phyloP scores from a whole-genome alignment of 1,140 invertebrate genomes.

The Ostrea denselamellosa region DNA sequence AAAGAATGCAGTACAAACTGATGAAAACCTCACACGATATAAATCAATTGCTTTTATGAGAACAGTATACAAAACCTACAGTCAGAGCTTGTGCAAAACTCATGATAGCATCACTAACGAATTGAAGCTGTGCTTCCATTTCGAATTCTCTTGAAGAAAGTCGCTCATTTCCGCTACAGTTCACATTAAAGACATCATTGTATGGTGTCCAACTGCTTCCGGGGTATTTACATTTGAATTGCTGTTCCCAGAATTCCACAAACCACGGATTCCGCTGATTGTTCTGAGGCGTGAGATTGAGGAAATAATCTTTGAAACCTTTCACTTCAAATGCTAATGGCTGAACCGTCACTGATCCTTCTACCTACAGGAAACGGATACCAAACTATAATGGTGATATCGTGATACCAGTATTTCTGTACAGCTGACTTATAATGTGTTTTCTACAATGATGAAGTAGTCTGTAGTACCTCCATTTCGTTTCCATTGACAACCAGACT shows the following conservation, averaged over 20 bases:
- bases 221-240: constrained; percentile 82
- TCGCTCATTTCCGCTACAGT: constrained; percentile 68
- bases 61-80: constrained; percentile 53
- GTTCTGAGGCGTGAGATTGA: constrained; percentile 70
- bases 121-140: constrained; percentile 92
- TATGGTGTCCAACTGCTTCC: constrained; percentile 72
- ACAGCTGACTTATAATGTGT: neutral
- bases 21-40: neutral
- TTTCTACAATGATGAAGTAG: neutral
- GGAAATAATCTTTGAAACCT: constrained; percentile 77
- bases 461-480: constrained; percentile 83
- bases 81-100: constrained; percentile 87
- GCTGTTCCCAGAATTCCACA: constrained; percentile 86
- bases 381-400: neutral
- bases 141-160: constrained; percentile 79
- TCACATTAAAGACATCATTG: constrained; percentile 66
- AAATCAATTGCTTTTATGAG: neutral
- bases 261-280: constrained; percentile 85
- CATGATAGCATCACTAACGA: constrained; percentile 92
- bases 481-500: constrained; percentile 92
- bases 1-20: neutral
- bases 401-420: neutral
- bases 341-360: constrained; percentile 89
- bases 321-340: constrained; percentile 81
- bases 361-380: constrained; percentile 79